Percentiles rank a stretch among this genome's conserved stretches.
Evolutionary conservation across 2,888 invertebrate genomes (phyloP).

Genomic region (Lycia hirtaria): DNA sequence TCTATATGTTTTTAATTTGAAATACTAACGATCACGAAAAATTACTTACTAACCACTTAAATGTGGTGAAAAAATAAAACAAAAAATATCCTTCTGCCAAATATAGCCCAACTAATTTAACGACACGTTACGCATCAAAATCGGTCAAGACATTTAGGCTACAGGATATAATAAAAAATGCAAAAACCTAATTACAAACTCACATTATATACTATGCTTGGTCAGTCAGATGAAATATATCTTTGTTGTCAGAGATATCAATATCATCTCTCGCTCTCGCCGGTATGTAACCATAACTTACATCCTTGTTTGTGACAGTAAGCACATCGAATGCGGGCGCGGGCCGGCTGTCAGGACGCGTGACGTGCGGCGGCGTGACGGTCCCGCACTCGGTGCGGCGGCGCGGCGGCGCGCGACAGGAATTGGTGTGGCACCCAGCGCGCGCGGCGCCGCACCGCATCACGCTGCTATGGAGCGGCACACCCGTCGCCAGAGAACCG

Average conservation of each 20-base stretch:
- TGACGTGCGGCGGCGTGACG: constrained; percentile 92
- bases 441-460: constrained; percentile 95
- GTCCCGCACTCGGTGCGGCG: constrained; percentile 93
- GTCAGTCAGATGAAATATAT: neutral
- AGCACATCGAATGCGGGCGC: constrained; percentile 93
- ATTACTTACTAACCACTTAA: no score
- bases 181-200: no score
- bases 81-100: no score
- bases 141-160: no score
- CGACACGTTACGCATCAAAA: no score
- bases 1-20: no score
- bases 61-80: no score
- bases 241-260: neutral
- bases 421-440: constrained; percentile 95
- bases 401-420: constrained; percentile 89
- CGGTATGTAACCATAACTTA: neutral
- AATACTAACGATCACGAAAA: no score
- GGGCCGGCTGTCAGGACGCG: constrained; percentile 92
- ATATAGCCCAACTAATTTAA: no score
- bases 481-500: constrained; percentile 87
- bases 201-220: no score
- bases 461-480: constrained; percentile 94
- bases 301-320: constrained; percentile 73
- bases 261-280: no score
- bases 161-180: no score